These are phyloP conservation scores for Metellina segmentata DNA, from an alignment of 2,888 invertebrate species.

Conservation along the genomic window DNA sequence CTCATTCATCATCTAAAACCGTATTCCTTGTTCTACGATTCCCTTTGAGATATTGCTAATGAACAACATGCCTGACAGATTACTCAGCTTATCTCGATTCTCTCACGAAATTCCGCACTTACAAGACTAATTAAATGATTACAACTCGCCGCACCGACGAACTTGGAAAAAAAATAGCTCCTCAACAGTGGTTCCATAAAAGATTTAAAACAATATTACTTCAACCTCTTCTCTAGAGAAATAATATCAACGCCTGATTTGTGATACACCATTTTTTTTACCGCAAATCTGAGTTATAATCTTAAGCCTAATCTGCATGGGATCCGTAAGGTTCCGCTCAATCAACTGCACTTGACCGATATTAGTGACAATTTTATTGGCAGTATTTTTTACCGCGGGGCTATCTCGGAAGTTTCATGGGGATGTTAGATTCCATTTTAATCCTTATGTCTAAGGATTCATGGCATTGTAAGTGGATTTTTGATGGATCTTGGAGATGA, in stretches of 20 bases:
- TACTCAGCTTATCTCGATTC: not conserved
- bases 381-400: not conserved
- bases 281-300: not conserved
- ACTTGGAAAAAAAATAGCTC: not conserved
- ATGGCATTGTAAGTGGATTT: not conserved
- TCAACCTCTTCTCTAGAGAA: not conserved
- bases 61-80: not conserved
- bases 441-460: not conserved
- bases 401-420: not conserved
- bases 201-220: not conserved
- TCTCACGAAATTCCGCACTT: not conserved
- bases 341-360: not conserved
- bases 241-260: not conserved
- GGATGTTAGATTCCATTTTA: not conserved
- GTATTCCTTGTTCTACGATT: not conserved
- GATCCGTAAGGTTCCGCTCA: not conserved
- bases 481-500: not conserved
- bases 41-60: not conserved
- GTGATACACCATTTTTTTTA: not conserved
- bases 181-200: not conserved
- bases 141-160: not conserved
- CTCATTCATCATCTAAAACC: too few relatives aligned
- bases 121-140: conserved; percentile 1
- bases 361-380: not conserved
- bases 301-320: not conserved